phyloP scores from a whole-genome alignment of 2,888 invertebrate genomes.

The Lithophane socia region DNA sequence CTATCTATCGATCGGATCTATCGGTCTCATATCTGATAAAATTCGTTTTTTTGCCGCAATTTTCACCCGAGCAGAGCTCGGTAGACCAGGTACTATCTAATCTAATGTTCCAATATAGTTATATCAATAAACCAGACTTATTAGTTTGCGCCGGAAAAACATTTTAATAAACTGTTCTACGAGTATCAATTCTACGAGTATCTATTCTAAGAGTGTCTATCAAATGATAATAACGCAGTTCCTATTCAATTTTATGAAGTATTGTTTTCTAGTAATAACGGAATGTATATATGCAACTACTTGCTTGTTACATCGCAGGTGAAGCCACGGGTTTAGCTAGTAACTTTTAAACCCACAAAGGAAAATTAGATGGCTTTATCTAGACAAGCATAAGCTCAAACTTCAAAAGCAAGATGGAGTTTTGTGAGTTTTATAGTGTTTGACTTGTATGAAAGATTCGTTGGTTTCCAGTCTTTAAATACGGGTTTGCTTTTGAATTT shows the following conservation, averaged over 20 bases:
- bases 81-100: too few relatives aligned
- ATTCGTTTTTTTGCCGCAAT: too few relatives aligned
- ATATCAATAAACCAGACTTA: not conserved
- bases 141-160: too few relatives aligned
- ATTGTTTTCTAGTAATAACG: not conserved
- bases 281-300: not conserved
- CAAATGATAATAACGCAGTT: not conserved
- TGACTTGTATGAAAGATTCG: constrained; percentile 21
- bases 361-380: constrained; percentile 6
- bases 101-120: too few relatives aligned
- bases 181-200: too few relatives aligned
- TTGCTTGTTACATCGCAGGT: not conserved
- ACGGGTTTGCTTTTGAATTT: constrained; percentile 15
- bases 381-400: constrained; percentile 6
- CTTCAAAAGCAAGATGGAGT: constrained; percentile 11
- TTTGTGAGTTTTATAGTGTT: constrained; percentile 25
- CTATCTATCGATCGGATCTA: too few relatives aligned
- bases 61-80: too few relatives aligned
- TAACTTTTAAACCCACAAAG: constrained; percentile 2
- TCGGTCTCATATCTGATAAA: too few relatives aligned
- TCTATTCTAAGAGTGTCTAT: not conserved
- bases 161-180: too few relatives aligned
- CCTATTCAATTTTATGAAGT: too few relatives aligned
- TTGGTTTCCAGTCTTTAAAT: constrained; percentile 1
- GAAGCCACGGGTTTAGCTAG: not conserved